Base-by-base conservation (phyloP, 2,113 vertebrate species). In the Semicossyphus pulcher region DNA sequence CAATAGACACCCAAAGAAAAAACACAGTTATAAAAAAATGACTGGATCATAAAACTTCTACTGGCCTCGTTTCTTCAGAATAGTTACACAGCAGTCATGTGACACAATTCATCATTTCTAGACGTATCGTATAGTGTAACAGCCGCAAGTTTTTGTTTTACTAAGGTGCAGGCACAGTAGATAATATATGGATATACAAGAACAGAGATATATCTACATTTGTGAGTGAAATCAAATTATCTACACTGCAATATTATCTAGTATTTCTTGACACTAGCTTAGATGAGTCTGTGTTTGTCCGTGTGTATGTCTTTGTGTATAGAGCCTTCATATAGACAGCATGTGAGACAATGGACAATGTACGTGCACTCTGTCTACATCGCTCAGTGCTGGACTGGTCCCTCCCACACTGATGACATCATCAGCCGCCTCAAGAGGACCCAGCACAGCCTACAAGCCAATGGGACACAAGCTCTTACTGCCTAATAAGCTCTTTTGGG, bases 1-100 rank as follows among this genome's bases (percentile, higher is more conserved):
- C 14, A 90, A 86, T 16, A 80, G 56, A 78, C 54, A 65, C 5
- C 4, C 15, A 41, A 42, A n/a, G n/a, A n/a, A 20, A 32, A 29
- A 49, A 59, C 6, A 70, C 20, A 5, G 4, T 21, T 10, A 41
- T 67, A 5, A 37, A 26, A 49, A 18, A 16, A 68, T 5, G 0
- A 45, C 16, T 3, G 2, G 21, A 10, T 18, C 20, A 52, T 10
- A 21, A 6, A 11, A 29, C 31, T 21, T 58, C 18, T 36, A 4
- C n/a, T 21, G 8, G 16, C 5, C 11, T 20, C 49, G n/a, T 60
- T 51, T 29, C 10, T 18, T 39, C 7, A 14, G 10, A 28, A 11
- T 28, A 41, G 16, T 52, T 15, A 48, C 9, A 31, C 20, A 49
- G 10, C 25, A 21, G 49, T 58, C 21, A 32, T 16, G 36, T 41